Evolutionary conservation across 1,140 invertebrate genomes (phyloP), one percentile per base, ranked within the genome.

Genomic region (Panonychus citri): DNA sequence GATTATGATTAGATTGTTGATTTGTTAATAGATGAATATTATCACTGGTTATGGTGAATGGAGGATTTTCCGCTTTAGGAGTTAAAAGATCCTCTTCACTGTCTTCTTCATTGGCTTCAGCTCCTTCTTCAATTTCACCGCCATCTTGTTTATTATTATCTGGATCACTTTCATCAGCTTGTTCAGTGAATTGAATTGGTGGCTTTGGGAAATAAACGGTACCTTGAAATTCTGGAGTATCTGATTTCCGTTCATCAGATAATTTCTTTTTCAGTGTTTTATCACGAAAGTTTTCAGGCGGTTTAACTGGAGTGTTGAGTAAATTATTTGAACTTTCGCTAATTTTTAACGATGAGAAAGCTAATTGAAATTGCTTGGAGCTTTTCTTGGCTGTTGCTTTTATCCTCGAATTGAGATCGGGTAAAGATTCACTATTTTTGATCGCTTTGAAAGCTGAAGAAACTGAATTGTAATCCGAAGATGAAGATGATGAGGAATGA

Each of bases 151-250:
- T 59, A 42, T 61, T 60, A 34, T 12, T 34, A n/a, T n/a, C n/a
- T n/a, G n/a, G 30, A 21, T 19, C 15, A 51, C 49, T 51, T 13
- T 21, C 24, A 4, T 24, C 24, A 24, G 25, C 7, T 13, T 27
- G 15, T 2, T 28, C 26, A 17, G 56, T 56, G 59, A 65, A 65
- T 46, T 64, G 53, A 48, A 59, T 56, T 15, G 64, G 64, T 40
- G 64, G 64, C 56, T 62, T 62, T n/a, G 64, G 64, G 56, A 65
- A 65, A 57, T 64, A 65, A 48, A 63, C 54, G 19, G 63, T 64
- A 30, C 63, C 64, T 54, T 62, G 59, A 54, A 53, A 55, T 21
- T 53, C 54, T 15, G 30, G 28, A 55, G 40, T 19, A 25, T 25
- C 27, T n/a, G 30, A 46, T n/a, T n/a, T n/a, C n/a, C n/a, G n/a